These are phyloP conservation scores for Myocastor coypus DNA, from an alignment of 2,113 vertebrate species.

Conservation along the genomic window DNA sequence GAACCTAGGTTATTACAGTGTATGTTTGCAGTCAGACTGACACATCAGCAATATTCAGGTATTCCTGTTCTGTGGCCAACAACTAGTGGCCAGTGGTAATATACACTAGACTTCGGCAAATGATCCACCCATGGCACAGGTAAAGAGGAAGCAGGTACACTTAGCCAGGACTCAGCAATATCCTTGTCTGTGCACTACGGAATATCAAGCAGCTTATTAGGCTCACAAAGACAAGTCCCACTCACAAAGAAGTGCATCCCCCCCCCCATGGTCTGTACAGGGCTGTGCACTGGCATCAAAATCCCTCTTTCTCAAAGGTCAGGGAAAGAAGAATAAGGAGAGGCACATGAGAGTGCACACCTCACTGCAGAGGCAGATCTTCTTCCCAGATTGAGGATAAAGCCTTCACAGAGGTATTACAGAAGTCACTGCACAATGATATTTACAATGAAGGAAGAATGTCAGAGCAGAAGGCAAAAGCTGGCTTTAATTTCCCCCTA, in stretches of 20 bases:
- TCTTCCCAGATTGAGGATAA: not conserved
- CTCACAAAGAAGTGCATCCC: not conserved
- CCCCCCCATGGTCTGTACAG: accelerated
- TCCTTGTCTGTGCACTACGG: not conserved
- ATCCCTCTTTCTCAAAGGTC: not conserved
- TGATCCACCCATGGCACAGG: accelerated
- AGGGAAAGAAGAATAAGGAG: no score
- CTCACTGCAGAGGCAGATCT: no score
- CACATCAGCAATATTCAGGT: not conserved
- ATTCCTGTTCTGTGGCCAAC: accelerated
- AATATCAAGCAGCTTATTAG: accelerated
- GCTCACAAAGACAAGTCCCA: no score
- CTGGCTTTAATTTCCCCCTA: not conserved
- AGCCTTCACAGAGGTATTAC: not conserved
- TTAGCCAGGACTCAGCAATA: accelerated
- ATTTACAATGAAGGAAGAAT: not conserved
- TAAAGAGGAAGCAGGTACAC: not conserved
- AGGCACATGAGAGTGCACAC: not conserved
- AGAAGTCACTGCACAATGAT: not conserved
- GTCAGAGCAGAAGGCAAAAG: constrained; percentile 33
- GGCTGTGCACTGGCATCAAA: accelerated
- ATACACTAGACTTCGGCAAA: no score
- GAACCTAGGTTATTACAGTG: not conserved
- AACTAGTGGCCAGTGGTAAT: accelerated
- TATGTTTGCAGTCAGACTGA: accelerated